phyloP scores from a whole-genome alignment of 1,140 invertebrate genomes.

The Asbolus verrucosus region DNA sequence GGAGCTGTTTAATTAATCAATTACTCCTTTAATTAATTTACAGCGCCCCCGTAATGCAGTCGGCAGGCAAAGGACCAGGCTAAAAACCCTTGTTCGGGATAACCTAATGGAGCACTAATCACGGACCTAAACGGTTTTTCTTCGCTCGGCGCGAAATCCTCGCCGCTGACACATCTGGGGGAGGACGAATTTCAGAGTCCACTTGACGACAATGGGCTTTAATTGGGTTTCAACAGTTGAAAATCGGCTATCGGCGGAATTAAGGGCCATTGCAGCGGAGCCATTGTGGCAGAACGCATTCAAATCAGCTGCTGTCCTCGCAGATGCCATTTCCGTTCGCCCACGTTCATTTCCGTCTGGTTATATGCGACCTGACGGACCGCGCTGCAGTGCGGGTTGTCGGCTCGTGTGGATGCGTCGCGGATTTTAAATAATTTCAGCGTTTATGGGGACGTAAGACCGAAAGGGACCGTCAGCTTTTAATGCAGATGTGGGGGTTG shows the following conservation, averaged over 20 bases:
- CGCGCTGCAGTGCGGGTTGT: neutral
- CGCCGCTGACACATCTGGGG: too few species aligned
- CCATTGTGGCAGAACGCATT: constrained; percentile 32
- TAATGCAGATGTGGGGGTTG: constrained; percentile 1
- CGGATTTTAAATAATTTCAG: constrained; percentile 24
- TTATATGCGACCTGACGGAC: constrained; percentile 17
- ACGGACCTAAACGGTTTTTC: constrained; percentile 14
- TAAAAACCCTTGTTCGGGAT: constrained; percentile 21
- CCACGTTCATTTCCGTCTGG: constrained; percentile 8
- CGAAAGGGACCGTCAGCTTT: constrained; percentile 20
- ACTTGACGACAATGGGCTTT: constrained; percentile 9
- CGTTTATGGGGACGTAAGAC: too few species aligned
- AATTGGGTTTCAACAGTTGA: constrained; percentile 36
- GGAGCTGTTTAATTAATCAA: constrained; percentile 52
- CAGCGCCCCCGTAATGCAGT: constrained; percentile 44
- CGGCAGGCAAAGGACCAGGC: neutral
- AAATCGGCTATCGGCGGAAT: constrained; percentile 27
- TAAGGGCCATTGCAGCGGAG: constrained; percentile 23
- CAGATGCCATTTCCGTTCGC: constrained; percentile 19
- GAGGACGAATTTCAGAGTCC: too few species aligned
- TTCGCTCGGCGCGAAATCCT: too few species aligned
- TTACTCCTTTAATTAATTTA: constrained; percentile 53
- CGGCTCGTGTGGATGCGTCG: too few species aligned
- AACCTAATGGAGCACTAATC: constrained; percentile 7
- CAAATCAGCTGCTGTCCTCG: constrained; percentile 24